Evolutionary conservation across 2,113 vertebrate genomes (phyloP), one percentile per base, ranked within the genome.

Genomic region (Aramus guarauna): DNA sequence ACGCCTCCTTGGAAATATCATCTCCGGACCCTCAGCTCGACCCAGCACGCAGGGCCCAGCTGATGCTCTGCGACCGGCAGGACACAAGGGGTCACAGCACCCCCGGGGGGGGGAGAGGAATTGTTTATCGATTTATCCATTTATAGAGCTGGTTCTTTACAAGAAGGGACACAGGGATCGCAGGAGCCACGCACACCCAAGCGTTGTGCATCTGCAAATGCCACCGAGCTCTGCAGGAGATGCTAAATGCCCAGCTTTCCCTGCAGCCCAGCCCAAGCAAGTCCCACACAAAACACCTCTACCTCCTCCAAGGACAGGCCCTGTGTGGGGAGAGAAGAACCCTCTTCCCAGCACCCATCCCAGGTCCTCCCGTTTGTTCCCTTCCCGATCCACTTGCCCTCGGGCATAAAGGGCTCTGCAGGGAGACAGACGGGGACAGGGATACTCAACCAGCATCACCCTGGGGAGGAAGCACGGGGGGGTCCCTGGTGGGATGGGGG

Each of bases 291-390:
- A 39, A 39, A 50, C 89, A 43, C 17, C 72, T 23, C 45, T 63
- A n/a, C 60, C 60, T 47, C 23, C 34, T 58, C 27, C 58, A 32
- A 22, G 34, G 27, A 2, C 64, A 48, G 14, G 19, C 21, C 30
- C 75, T 19, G 10, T 0, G 0, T 2, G 21, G 16, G 21, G 30
- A 24, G 26, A 52, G 30, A 80, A 18, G 8, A 30, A 9, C 17
- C n/a, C 41, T 20, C 15, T 23, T 18, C 74, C 22, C 55, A 74
- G 59, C 85, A 59, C 27, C 41, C 66, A 52, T 4, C 9, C 9
- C 1, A 26, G 20, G 26, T 12, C 32, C 36, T 34, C 34, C 12
- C 3, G 0, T 5, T n/a, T n/a, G n/a, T n/a, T 20, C n/a, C 41
- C 41, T 69, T 52, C 43, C 89, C 68, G 24, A 24, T 3, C 22